Percentiles rank a stretch among this genome's conserved stretches.
Evolutionary conservation across 1,140 invertebrate genomes (phyloP).

Genomic region (Meloidogyne exigua): DNA sequence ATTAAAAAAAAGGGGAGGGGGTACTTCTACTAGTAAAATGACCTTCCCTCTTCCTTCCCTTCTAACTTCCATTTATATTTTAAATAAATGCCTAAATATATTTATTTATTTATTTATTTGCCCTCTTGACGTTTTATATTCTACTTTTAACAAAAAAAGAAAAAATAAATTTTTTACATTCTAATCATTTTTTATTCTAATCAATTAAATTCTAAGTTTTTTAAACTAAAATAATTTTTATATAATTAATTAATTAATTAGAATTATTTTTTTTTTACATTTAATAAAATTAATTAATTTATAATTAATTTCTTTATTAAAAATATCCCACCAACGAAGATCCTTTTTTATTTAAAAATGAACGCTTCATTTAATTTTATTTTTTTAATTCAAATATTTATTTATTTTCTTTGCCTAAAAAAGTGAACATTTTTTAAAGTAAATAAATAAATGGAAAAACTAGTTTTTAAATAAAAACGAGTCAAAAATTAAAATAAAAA

Average conservation of each 20-base stretch:
- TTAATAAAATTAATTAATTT: no score
- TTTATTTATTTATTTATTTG: neutral
- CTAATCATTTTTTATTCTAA: neutral
- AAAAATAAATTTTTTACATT: conserved; percentile 1
- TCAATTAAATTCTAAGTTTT: neutral
- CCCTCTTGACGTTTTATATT: neutral
- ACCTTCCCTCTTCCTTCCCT: neutral
- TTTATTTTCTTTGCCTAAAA: neutral
- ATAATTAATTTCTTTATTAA: no score
- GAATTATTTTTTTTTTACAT: no score
- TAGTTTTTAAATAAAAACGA: neutral
- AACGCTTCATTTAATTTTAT: neutral
- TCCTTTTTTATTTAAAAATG: neutral
- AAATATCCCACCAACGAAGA: neutral
- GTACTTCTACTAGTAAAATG: neutral
- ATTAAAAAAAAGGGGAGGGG: neutral
- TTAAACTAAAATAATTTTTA: no score
- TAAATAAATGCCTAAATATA: neutral
- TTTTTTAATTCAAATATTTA: neutral
- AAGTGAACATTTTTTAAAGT: neutral
- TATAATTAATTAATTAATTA: no score
- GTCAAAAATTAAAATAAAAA: no score
- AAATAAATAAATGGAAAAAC: conserved; percentile 3
- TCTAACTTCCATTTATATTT: neutral
- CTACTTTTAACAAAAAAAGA: neutral